Evolutionary conservation across 2,888 invertebrate species (phyloP).

Genomic region (Lithophane semibrunnea): DNA sequence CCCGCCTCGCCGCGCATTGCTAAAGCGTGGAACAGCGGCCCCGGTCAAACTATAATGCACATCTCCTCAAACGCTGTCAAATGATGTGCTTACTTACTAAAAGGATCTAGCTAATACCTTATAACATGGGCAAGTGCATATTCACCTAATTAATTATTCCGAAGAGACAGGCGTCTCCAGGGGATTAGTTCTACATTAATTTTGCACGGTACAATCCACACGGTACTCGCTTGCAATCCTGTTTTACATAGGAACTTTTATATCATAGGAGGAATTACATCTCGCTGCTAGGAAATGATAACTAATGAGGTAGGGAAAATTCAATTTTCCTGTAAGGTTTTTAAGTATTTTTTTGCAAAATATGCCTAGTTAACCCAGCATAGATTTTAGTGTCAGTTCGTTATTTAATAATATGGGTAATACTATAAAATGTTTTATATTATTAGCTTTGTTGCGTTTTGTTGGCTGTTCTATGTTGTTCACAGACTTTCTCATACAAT

Average conservation of each 20-base stretch:
- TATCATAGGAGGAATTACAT: slow-evolving; percentile 1
- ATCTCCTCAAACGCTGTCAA: too few species aligned
- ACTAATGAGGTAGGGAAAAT: slow-evolving; percentile 2
- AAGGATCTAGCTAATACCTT: slow-evolving; percentile 22
- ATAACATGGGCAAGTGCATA: slow-evolving; percentile 34
- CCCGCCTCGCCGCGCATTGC: too few species aligned
- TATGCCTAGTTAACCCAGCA: not conserved
- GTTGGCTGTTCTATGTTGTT: not conserved
- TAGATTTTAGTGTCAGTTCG: not conserved
- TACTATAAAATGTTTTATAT: not conserved
- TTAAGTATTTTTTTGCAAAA: not conserved
- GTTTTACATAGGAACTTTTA: slow-evolving; percentile 40
- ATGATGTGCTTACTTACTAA: not conserved
- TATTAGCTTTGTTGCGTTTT: not conserved
- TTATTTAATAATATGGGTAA: not conserved
- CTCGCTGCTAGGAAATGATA: not conserved
- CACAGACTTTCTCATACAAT: not conserved
- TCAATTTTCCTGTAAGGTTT: not conserved
- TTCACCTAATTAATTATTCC: slow-evolving; percentile 57
- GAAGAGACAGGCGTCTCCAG: slow-evolving; percentile 39
- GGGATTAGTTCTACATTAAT: slow-evolving; percentile 49
- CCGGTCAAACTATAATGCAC: too few species aligned
- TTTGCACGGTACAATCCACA: slow-evolving; percentile 41
- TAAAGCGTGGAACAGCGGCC: too few species aligned
- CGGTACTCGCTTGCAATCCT: slow-evolving; percentile 29